Percentiles rank a stretch among this genome's conserved stretches.
These are phyloP conservation scores for Temnothorax nylanderi DNA, from an alignment of 1,140 invertebrate species.

Conservation along the genomic window DNA sequence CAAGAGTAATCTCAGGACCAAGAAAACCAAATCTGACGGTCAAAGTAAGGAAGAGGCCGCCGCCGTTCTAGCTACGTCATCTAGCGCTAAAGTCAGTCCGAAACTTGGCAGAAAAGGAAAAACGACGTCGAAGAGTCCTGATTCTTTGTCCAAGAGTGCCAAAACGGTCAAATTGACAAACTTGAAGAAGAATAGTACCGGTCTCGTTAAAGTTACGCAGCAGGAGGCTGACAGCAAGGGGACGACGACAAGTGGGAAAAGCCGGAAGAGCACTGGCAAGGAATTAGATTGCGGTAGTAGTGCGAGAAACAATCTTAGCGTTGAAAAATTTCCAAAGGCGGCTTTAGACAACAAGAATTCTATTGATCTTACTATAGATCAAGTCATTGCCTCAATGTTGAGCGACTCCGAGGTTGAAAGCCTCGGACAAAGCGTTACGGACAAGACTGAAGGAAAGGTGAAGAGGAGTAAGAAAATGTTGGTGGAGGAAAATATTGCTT, in stretches of 20 bases:
- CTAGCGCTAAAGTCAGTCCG: slow-evolving; percentile 70
- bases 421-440: slow-evolving; percentile 56
- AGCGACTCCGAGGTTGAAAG: slow-evolving; percentile 76
- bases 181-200: slow-evolving; percentile 57
- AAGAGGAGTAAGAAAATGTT: slow-evolving; percentile 78
- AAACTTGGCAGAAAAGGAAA: slow-evolving; percentile 74
- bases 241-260: slow-evolving; percentile 19
- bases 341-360: slow-evolving; percentile 75
- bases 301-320: slow-evolving; percentile 41
- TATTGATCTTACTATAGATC: slow-evolving; percentile 83
- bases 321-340: slow-evolving; percentile 64
- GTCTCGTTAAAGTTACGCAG: slow-evolving; percentile 29
- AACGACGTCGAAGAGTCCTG: slow-evolving; percentile 47
- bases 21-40: slow-evolving; percentile 75
- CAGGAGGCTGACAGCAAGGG: slow-evolving; percentile 57
- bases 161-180: slow-evolving; percentile 65
- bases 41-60: slow-evolving; percentile 69
- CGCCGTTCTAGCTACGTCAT: no score
- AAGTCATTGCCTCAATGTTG: slow-evolving; percentile 83
- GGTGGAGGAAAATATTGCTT: slow-evolving; percentile 69
- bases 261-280: slow-evolving; percentile 62
- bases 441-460: slow-evolving; percentile 72
- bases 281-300: slow-evolving; percentile 59
- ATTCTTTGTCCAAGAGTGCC: slow-evolving; percentile 67
- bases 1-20: slow-evolving; percentile 80